Base-by-base conservation (phyloP, 2,797 vertebrate genomes). In the Periophthalmus magnuspinnatus region DNA sequence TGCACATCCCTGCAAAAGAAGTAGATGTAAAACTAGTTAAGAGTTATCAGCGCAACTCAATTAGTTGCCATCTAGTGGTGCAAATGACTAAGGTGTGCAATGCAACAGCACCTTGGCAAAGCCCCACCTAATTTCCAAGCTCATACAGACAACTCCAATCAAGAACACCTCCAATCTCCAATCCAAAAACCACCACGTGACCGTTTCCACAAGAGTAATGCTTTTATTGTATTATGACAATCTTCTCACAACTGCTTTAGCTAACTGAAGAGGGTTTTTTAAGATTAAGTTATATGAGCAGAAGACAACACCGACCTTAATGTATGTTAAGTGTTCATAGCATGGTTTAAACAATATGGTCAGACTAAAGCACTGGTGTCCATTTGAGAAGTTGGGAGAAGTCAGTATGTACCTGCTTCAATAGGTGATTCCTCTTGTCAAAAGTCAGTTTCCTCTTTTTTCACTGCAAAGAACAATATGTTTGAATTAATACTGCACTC, bases 121-220 rank as follows among this genome's bases (percentile, higher is more conserved):
- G 72, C 80, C 89, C 90, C 85, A 75, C 16, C 72, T 72, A 77
- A 73, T 63, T 82, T 65, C 72, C 76, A 84, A 70, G 52, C 80
- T 82, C 88, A 90, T 79, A 87, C 87, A 90, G 89, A 77, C 83
- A 77, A 60, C 84, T 38, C 75, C 21, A 64, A 45, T 24, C 61
- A 64, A 41, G 21, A 61, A 83, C 72, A 80, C 65, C 69, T 81
- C 38, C 78, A 74, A 80, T 70, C 69, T 75, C 72, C 63, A 62
- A 81, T 81, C 90, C 77, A 93, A 93, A 89, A 90, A 92, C 87
- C 85, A 92, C 86, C 84, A 93, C 88, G 88, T 92, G 89, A 93
- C 89, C 88, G 88, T 89, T 89, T 89, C 70, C 67, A 86, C 77
- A 84, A 86, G 72, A 90, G 70, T 91, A 90, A 92, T 88, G 86